These are phyloP conservation scores for Conomelus anceps DNA, from an alignment of 2,888 invertebrate species.

Conservation along the genomic window DNA sequence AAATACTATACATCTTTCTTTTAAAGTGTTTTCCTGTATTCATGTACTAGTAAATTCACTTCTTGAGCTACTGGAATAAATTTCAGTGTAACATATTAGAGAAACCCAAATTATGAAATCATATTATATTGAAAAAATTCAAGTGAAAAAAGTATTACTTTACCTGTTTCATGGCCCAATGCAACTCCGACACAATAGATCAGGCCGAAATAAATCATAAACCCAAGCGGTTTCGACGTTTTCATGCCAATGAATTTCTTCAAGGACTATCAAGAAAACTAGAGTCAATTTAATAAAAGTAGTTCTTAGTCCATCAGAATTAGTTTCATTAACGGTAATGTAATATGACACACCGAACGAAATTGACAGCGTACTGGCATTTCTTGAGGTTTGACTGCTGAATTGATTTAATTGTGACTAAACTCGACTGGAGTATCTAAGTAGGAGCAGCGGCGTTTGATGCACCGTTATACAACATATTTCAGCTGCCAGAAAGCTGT, in stretches of 20 bases:
- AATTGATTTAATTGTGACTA: neutral
- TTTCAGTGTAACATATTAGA: too few species aligned
- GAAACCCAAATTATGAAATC: too few species aligned
- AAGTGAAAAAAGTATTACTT: neutral
- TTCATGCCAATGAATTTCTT: neutral
- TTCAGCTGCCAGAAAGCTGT: neutral
- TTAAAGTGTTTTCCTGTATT: too few species aligned
- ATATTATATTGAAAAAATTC: too few species aligned
- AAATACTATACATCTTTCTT: too few species aligned
- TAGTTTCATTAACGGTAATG: neutral
- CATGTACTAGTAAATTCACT: too few species aligned
- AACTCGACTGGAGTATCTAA: too few species aligned
- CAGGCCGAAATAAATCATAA: neutral
- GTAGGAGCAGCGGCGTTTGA: too few species aligned
- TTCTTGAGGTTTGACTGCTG: neutral
- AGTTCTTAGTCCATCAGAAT: neutral
- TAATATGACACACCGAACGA: neutral
- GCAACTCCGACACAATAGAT: neutral
- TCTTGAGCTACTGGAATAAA: too few species aligned
- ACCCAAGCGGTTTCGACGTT: neutral
- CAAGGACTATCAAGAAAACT: neutral
- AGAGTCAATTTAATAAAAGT: neutral
- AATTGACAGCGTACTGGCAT: neutral
- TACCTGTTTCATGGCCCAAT: neutral
- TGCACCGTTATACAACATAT: neutral